Evolutionary conservation across 2,113 vertebrate species (phyloP).

Genomic region (Potamarius usumacintae): DNA sequence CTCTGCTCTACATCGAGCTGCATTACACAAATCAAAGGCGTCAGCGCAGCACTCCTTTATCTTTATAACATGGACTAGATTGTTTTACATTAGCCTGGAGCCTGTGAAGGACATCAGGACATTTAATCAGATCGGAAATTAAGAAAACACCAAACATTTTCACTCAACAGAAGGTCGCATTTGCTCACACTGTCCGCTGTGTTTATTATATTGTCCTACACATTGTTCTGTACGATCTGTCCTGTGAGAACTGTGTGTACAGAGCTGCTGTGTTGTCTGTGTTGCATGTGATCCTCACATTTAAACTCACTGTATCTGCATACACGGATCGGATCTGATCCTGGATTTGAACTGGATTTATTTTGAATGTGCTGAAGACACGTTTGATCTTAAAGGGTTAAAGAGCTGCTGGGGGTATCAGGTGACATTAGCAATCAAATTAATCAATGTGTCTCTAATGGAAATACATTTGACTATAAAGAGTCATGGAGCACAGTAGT

Average conservation of each 20-base stretch:
- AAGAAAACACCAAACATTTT: background rate
- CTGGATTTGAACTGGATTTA: background rate
- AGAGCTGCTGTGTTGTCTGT: background rate
- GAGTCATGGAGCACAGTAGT: background rate
- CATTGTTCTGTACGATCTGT: background rate
- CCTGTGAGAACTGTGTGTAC: background rate
- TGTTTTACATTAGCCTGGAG: constrained; percentile 20
- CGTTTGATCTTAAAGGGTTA: too few species aligned
- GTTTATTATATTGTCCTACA: background rate
- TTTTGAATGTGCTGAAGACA: too few species aligned
- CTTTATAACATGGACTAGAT: background rate
- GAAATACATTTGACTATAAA: background rate
- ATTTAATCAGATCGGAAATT: background rate
- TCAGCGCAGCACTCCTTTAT: background rate
- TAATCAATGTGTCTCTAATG: background rate
- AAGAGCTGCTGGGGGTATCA: too few species aligned
- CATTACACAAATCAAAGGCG: background rate
- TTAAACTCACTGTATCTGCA: too few species aligned
- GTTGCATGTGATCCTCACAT: background rate
- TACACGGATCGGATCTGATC: background rate
- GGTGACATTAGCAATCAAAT: too few species aligned
- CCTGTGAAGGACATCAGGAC: constrained; percentile 16
- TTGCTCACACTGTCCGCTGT: background rate
- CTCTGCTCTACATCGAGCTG: background rate
- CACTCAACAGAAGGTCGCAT: background rate